A percentile compares a stretch with the other conserved stretches of the same genome.
phyloP scores from a whole-genome alignment of 1,140 invertebrate species.

The Bathynomus jamesi region DNA sequence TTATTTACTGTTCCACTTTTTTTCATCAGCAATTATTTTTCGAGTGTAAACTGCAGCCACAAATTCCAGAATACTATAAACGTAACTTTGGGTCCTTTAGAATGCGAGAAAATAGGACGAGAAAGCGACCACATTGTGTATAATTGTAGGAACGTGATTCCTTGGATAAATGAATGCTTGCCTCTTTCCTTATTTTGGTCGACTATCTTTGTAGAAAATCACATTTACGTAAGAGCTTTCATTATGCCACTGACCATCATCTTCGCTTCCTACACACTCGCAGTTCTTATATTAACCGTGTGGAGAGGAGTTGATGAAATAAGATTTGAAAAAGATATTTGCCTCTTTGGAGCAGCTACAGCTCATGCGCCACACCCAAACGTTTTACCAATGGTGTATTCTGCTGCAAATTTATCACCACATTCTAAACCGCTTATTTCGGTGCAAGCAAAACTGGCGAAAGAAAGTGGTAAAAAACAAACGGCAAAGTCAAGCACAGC shows the following conservation, averaged over 20 bases:
- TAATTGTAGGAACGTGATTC: neutral
- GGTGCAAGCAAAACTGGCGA: neutral
- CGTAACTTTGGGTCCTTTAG: too few species aligned
- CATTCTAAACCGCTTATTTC: neutral
- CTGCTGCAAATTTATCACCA: neutral
- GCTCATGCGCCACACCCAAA: neutral
- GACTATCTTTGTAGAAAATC: neutral
- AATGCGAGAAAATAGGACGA: too few species aligned
- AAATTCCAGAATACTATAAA: neutral
- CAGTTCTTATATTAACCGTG: neutral
- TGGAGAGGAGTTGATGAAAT: conserved; percentile 1
- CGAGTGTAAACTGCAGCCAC: neutral
- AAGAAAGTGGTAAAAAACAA: neutral
- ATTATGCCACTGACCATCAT: neutral
- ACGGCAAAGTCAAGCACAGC: too few species aligned
- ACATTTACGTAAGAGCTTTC: neutral
- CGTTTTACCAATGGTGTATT: neutral
- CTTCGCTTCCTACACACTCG: neutral
- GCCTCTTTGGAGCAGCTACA: neutral
- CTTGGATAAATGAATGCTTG: neutral
- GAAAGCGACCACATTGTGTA: neutral
- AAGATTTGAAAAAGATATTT: neutral
- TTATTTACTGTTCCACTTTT: neutral
- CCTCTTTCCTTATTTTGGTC: neutral
- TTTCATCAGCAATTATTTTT: neutral